Evolutionary conservation across 2,113 vertebrate genomes (phyloP), one percentile per base, ranked within the genome.

Genomic region (Zeus faber): DNA sequence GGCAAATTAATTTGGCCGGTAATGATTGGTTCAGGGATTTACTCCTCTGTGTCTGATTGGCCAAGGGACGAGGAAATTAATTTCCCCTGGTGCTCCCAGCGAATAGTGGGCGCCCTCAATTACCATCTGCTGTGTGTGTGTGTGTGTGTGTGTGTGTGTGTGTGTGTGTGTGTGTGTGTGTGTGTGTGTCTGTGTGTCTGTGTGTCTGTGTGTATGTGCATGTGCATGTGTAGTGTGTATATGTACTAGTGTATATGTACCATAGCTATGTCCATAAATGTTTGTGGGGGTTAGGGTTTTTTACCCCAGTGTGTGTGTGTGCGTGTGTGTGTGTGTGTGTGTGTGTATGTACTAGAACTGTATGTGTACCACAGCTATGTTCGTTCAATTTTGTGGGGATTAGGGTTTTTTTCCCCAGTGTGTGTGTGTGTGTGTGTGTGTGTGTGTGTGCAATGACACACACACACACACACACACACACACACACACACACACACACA

Each of bases 101-200:
- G 77, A 87, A 85, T 86, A 83, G 85, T 85, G 84, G 84, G 83
- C 79, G 84, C 85, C 89, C 88, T 89, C 85, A 87, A 88, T 90
- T 88, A 87, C 86, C 87, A 87, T 87, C 87, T 88, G 85, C 82
- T 72, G 49, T 29, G 47, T 67, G 48, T 57, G 39, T 43, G 57
- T 17, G 25, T 49, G 58, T 54, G 40, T 50, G 26, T 52, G 48
- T 72, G 43, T 59, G 48, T 56, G 41, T 53, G 47, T 53, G 43
- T 29, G 20, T 26, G 41, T 31, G 57, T 60, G 45, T 48, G 55
- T 14, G 60, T 45, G 57, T 41, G 33, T 63, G 61, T 44, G 52
- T 62, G 68, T 46, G 53, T 49, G 61, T 49, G 47, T 57, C 68
- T 23, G 51, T 62, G 26, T 16, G 55, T 47, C 46, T 20, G 45